These are phyloP conservation scores for Catostylus mosaicus DNA, from an alignment of 30 jellyfish, hydroid and myxozoan species.

Conservation along the genomic window DNA sequence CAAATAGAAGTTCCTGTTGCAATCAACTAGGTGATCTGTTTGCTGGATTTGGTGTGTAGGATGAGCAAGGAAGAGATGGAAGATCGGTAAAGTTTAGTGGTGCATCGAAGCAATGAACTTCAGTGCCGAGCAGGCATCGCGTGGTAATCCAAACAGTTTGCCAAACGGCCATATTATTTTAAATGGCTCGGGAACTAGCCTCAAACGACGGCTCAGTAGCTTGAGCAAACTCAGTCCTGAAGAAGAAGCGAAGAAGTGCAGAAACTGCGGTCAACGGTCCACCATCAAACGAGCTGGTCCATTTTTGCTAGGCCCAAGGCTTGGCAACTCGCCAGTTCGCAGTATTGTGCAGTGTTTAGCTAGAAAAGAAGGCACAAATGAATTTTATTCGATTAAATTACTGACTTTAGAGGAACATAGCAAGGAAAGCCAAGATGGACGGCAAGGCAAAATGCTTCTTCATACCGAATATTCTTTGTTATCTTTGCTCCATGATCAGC, in stretches of 20 bases:
- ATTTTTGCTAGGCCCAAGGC: slow-evolving; percentile 89
- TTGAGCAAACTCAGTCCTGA: slow-evolving; percentile 20
- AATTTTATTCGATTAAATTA: slow-evolving; percentile 81
- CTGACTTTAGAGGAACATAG: slow-evolving; percentile 74
- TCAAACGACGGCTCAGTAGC: slow-evolving; percentile 60
- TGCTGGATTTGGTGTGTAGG: no score
- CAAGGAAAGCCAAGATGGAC: slow-evolving; percentile 78
- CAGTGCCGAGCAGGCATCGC: slow-evolving; percentile 31
- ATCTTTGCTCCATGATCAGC: slow-evolving; percentile 85
- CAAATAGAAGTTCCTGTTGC: no score
- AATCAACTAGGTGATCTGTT: no score
- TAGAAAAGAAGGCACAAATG: slow-evolving; percentile 88
- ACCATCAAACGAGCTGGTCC: slow-evolving; percentile 96
- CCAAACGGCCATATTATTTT: slow-evolving; percentile 69
- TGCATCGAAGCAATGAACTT: slow-evolving; percentile 11
- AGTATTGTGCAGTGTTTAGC: slow-evolving; percentile 96
- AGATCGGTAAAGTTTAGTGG: neutral
- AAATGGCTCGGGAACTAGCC: slow-evolving; percentile 72
- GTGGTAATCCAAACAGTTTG: slow-evolving; percentile 7
- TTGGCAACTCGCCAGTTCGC: slow-evolving; percentile 92
- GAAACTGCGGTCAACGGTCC: slow-evolving; percentile 58
- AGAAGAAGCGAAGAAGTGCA: slow-evolving; percentile 61
- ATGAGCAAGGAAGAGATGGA: slow-evolving; percentile 4
- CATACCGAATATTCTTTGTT: slow-evolving; percentile 93
- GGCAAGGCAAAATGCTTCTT: slow-evolving; percentile 94